These are phyloP conservation scores for Plutomurus gul DNA, from an alignment of 1,140 invertebrate genomes.

Conservation along the genomic window DNA sequence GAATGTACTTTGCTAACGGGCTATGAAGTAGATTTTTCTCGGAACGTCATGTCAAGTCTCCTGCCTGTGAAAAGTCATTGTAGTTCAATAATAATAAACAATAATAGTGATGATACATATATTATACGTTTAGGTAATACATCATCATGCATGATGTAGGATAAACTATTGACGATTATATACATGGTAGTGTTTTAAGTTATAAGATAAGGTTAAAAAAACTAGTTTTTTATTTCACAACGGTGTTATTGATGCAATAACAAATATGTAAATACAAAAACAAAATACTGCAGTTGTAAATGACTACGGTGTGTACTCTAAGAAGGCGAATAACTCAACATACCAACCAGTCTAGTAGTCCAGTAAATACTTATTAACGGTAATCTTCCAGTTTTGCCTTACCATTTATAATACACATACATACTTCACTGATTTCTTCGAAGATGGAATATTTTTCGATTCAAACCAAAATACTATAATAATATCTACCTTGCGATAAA, in stretches of 20 bases:
- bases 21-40: not conserved
- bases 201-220: not conserved
- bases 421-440: no score
- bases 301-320: no score
- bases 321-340: not conserved
- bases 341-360: no score
- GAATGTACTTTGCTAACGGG: no score
- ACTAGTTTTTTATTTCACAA: conserved; percentile 5
- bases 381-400: not conserved
- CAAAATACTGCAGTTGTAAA: no score
- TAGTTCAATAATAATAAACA: not conserved
- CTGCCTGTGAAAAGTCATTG: conserved; percentile 4
- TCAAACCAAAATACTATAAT: no score
- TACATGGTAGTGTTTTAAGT: not conserved
- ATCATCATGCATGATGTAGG: not conserved
- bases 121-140: not conserved
- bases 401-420: not conserved
- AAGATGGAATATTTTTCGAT: no score
- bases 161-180: not conserved
- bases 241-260: not conserved
- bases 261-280: not conserved
- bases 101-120: not conserved
- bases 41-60: not conserved
- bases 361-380: conserved; percentile 1
- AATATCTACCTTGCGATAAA: no score